Base-by-base conservation (phyloP, 2,113 vertebrate genomes). In the Ahaetulla prasina region DNA sequence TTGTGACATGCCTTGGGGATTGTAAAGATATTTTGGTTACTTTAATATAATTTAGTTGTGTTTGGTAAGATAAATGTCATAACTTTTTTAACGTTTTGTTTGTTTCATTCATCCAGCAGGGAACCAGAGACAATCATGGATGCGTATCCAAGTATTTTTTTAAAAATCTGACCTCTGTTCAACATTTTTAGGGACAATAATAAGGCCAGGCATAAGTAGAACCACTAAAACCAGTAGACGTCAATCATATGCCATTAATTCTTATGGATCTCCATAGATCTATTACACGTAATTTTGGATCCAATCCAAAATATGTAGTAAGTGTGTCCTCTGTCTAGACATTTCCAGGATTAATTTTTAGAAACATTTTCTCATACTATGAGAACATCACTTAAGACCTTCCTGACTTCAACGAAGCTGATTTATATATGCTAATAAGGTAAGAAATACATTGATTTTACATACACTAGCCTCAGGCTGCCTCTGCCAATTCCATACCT, bases 321-420 rank as follows among this genome's bases (percentile, higher is more conserved):
- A 91, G 88, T n/a, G 86, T 89, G 87, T 54, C 57, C 39, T 27
- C 52, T 12, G 30, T 85, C 92, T 89, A 87, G 94, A 27, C 93
- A 25, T 20, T 91, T 47, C 4, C 20, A 89, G 93, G 88, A 80
- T 89, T 68, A 88, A 87, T 49, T 39, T 95, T 94, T 88, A 86
- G 23, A 89, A 55, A 85, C 53, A 39, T 16, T 91, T 74, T 30
- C 45, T n/a, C 20, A 88, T 90, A 91, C 55, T 88, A n/a, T 22
- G 63, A 47, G 53, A 0, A 0, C 43, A 90, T 92, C 0, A 90
- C 45, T 89, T 74, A 8, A 0, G 22, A 39, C n/a, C 25, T 89
- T 47, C 53, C 20, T 27, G 85, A 14, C 7, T 10, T 80, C 84
- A 87, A 87, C 74, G 7, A 23, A 9, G 27, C 0, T 91, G 45